A percentile compares a stretch with the other conserved stretches of the same genome.
phyloP scores from a whole-genome alignment of 1,140 invertebrate genomes.

The Brachionus rotundiformis region DNA sequence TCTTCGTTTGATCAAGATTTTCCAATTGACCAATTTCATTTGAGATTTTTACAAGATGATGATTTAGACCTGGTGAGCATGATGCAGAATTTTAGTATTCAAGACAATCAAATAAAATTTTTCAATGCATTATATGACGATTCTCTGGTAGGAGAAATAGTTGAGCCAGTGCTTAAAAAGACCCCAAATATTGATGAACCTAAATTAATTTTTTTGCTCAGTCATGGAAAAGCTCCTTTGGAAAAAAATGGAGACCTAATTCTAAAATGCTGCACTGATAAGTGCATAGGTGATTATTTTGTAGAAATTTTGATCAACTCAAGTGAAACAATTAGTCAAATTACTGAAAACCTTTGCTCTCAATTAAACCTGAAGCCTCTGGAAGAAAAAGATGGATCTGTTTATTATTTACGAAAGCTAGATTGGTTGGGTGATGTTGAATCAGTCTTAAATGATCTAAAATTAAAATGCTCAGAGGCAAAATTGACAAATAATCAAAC shows the following conservation, averaged over 20 bases:
- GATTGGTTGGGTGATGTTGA: slow-evolving; percentile 34
- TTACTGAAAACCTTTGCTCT: not conserved
- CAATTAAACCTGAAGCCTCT: not conserved
- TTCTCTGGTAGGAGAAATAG: not conserved
- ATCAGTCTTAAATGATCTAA: not conserved
- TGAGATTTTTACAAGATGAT: not conserved
- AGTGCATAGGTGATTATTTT: not conserved
- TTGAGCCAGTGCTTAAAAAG: slow-evolving; percentile 19
- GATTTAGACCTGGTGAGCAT: not conserved
- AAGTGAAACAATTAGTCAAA: not conserved
- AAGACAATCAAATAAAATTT: slow-evolving; percentile 5
- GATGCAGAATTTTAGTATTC: slow-evolving; percentile 3
- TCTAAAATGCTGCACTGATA: slow-evolving; percentile 1
- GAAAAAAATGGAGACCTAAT: not conserved
- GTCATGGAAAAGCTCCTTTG: not conserved
- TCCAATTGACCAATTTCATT: not conserved
- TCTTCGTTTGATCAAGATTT: not conserved
- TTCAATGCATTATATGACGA: slow-evolving; percentile 8
- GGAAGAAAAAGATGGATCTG: not conserved
- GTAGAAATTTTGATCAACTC: not conserved
- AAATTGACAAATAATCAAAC: slow-evolving; percentile 30
- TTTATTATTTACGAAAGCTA: slow-evolving; percentile 13
- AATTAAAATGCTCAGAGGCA: not conserved
- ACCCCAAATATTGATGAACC: not conserved
- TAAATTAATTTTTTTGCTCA: slow-evolving; percentile 1